These are phyloP conservation scores for Centrocercus urophasianus DNA, from an alignment of 2,113 vertebrate genomes.

Conservation along the genomic window DNA sequence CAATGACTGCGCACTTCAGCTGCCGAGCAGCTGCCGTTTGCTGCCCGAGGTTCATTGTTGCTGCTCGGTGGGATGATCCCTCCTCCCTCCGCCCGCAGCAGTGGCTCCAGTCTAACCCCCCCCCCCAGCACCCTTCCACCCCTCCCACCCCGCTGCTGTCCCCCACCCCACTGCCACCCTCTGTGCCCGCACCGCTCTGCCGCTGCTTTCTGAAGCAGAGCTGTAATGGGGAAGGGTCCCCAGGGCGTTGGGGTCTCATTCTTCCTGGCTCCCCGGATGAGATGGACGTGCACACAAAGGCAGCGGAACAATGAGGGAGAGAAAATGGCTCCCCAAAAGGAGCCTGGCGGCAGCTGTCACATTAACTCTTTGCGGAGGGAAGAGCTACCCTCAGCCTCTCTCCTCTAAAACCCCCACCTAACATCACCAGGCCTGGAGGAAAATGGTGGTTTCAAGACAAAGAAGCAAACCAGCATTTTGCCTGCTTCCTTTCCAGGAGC, in stretches of 20 bases:
- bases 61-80: neutral
- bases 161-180: neutral
- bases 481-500: neutral
- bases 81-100: neutral
- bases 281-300: neutral
- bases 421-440: neutral
- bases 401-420: neutral
- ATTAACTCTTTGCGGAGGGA: neutral
- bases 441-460: neutral
- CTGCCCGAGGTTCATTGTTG: neutral
- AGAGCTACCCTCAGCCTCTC: neutral
- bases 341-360: neutral
- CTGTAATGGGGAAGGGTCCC: neutral
- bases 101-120: neutral
- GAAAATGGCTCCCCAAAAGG: conserved; percentile 51
- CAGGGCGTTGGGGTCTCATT: neutral
- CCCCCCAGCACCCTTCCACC: neutral
- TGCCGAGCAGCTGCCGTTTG: neutral
- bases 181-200: neutral
- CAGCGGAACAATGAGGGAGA: neutral
- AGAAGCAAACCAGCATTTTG: neutral
- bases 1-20: neutral
- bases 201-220: neutral
- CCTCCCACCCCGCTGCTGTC: no score
- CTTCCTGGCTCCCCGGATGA: neutral